These are phyloP conservation scores for Harmothoe impar DNA, from an alignment of 2,888 invertebrate genomes.

Conservation along the genomic window DNA sequence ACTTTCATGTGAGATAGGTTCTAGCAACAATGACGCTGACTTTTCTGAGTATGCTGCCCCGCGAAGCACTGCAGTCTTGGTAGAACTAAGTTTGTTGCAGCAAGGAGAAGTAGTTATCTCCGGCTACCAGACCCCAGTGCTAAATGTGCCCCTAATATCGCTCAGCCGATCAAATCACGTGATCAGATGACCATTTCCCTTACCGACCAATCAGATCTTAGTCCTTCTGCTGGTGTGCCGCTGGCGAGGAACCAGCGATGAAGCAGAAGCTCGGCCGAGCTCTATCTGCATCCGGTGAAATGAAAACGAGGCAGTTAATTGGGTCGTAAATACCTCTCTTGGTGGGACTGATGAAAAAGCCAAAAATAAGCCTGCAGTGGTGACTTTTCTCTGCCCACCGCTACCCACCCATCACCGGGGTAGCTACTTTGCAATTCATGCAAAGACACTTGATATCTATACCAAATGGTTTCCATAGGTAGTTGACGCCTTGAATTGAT, in stretches of 20 bases:
- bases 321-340: not conserved
- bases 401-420: no score
- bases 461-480: no score
- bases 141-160: not conserved
- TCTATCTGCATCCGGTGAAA: not conserved
- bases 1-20: no score
- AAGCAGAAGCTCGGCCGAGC: not conserved
- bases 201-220: constrained; percentile 8
- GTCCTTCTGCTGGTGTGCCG: not conserved
- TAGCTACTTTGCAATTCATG: no score
- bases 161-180: constrained; percentile 18
- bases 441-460: no score
- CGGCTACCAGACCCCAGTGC: not conserved
- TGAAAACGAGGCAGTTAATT: constrained; percentile 22
- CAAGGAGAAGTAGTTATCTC: not conserved
- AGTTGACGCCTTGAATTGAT: no score
- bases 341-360: not conserved
- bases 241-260: not conserved
- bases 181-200: constrained; percentile 19
- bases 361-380: no score
- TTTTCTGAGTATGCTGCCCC: no score
- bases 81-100: not conserved
- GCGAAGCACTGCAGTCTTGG: no score
- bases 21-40: no score
- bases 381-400: no score